Base-by-base conservation (phyloP, 35 echinoderm and acorn worm genomes). In the Lytechinus pictus region DNA sequence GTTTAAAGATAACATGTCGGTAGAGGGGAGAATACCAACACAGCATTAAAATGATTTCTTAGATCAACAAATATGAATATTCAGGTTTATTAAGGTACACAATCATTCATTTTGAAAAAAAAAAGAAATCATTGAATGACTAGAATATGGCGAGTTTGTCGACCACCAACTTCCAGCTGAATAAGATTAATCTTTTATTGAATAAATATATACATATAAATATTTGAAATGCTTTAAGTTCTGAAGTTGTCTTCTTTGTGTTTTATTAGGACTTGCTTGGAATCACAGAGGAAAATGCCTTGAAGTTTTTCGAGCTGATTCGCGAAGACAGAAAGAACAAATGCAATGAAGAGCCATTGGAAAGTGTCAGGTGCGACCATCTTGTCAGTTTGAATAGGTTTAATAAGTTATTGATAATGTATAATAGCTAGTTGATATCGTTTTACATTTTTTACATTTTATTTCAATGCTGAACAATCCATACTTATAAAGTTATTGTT, bases 271-370 rank as follows among this genome's bases (percentile, higher is more conserved):
- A 99, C 91, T 95, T 99, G 54, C 95, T 99, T 10, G 98, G 98
- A 55, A 99, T 99, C 27, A 94, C 98, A 33, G 98, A 99, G 91
- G 96, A 98, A 87, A 99, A 94, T 86, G 98, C 98, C 6, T 88
- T 95, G 28, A 96, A 95, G 61, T 99, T 99, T 90, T 98, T 97
- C 66, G 96, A 97, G 86, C 94, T 99, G 21, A 91, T 99, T n/a
- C 92, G 97, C 11, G 98, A 99, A 95, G 98, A 99, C 52, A 95
- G 98, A 54, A 94, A 97, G 86, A 90, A 98, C 57, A 96, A 57
- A 61, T 71, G 96, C 33, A 99, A 99, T 16, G 95, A 98, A 86
- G 96, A 99, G 21, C 97, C 98, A 10, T 55, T 97, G 9, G 98
- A 99, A 95, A 96, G 96, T 14, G 95, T 98, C 13, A 52, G 96